Conservation (phyloP, 1,140 invertebrate species). For the Drosophila pandora region DNA sequence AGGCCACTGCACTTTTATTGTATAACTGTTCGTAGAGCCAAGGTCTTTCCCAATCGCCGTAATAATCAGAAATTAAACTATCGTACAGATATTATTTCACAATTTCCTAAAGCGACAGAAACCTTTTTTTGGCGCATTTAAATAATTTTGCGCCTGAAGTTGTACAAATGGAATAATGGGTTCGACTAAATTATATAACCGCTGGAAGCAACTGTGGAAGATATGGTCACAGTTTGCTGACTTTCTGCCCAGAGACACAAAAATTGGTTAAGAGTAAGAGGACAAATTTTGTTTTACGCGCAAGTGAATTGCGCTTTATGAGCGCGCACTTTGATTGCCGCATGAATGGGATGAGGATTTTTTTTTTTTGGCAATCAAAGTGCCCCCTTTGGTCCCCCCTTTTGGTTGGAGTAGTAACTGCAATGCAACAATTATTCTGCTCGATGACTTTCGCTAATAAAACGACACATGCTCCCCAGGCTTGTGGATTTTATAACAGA, state of each 20-base stretch:
- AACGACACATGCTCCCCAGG: slow-evolving; percentile 46
- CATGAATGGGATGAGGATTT: slow-evolving; percentile 26
- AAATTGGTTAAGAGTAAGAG: slow-evolving; percentile 39
- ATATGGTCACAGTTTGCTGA: slow-evolving; percentile 64
- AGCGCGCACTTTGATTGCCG: slow-evolving; percentile 68
- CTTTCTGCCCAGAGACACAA: slow-evolving; percentile 45
- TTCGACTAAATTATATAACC: slow-evolving; percentile 73
- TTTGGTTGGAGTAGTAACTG: background rate
- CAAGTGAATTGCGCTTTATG: slow-evolving; percentile 78
- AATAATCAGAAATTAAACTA: slow-evolving; percentile 47
- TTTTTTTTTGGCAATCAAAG: background rate
- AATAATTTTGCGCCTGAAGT: slow-evolving; percentile 65
- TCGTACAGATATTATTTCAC: slow-evolving; percentile 51
- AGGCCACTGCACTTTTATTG: slow-evolving; percentile 57
- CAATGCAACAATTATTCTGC: slow-evolving; percentile 79
- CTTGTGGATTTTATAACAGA: slow-evolving; percentile 66
- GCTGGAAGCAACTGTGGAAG: slow-evolving; percentile 25
- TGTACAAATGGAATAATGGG: slow-evolving; percentile 78
- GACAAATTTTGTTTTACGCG: slow-evolving; percentile 73
- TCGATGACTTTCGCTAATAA: slow-evolving; percentile 82
- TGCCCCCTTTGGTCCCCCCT: background rate
- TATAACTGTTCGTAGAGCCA: slow-evolving; percentile 58
- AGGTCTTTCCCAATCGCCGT: slow-evolving; percentile 53
- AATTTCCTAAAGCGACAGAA: slow-evolving; percentile 52
- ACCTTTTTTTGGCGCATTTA: slow-evolving; percentile 66